Evolutionary conservation across 1,140 invertebrate species (phyloP).

Genomic region (Yoshiicerus persimilis): DNA sequence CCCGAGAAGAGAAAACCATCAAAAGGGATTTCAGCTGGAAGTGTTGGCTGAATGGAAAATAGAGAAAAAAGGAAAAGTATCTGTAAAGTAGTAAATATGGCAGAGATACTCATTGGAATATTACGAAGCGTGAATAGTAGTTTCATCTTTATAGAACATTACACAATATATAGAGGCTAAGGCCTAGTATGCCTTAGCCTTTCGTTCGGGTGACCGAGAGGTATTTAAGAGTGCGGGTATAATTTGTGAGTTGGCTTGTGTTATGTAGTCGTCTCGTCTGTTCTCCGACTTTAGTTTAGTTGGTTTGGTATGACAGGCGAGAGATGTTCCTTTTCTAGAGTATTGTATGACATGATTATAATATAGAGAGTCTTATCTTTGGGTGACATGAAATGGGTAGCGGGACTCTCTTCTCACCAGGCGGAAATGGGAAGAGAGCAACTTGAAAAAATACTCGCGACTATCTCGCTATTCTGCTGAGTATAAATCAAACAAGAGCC

Average conservation of each 20-base stretch:
- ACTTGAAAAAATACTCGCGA: constrained; percentile 32
- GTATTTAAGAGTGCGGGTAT: constrained; percentile 1
- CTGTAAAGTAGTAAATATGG: constrained; percentile 19
- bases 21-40: background rate
- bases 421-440: constrained; percentile 49
- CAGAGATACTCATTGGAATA: background rate
- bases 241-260: background rate
- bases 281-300: background rate
- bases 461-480: constrained; percentile 39
- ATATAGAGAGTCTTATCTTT: constrained; percentile 46
- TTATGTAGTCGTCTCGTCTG: background rate
- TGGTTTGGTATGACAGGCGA: background rate
- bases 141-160: background rate
- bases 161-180: background rate
- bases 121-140: background rate
- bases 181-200: background rate
- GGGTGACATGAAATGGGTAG: constrained; percentile 43
- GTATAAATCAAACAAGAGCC: constrained; percentile 47
- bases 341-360: constrained; percentile 47
- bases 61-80: constrained; percentile 23
- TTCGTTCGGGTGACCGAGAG: background rate
- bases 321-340: constrained; percentile 33
- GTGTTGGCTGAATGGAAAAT: constrained; percentile 12
- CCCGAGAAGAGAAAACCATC: background rate
- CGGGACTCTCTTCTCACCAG: constrained; percentile 31